Evolutionary conservation across 2,888 invertebrate species (phyloP), one percentile per base, ranked within the genome.

Genomic region (Noctuana brunneofusca): DNA sequence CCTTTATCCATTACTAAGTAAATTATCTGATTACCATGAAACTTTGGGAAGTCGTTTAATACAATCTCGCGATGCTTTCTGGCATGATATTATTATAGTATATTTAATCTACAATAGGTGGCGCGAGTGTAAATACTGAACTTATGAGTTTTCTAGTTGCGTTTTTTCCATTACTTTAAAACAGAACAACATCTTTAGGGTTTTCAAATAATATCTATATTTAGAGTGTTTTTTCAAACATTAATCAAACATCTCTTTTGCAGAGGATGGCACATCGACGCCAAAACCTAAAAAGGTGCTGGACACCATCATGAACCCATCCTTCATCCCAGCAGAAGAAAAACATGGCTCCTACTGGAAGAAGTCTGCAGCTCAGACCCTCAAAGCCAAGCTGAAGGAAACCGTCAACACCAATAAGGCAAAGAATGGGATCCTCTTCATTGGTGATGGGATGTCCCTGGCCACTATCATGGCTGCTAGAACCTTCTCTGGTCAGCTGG

Each of bases 361-460:
- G 67, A 84, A 84, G 24, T 69, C 79, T 0, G 89, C 90, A 0
- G 73, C 73, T 0, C 68, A 75, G 1, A 86, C 83, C 4, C 56
- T 90, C 0, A 81, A 81, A 49, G 68, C 77, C 0, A 89, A 90
- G 52, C 68, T 89, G 0, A 64, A 70, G 11, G 71, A 72, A 20
- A 75, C 70, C 11, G 46, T 69, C 5, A 78, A 80, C 27, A 83
- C 73, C 0, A 92, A 92, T 49, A 87, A 86, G 66, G 95, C 95
- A 0, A 95, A 94, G 79, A 96, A 96, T 78, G 93, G 95, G 0
- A 94, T 95, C 54, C 75, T 95, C 68, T 95, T 95, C 72, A 84
- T 96, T 48, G 96, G 96, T 0, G 96, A 96, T 78, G 96, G 96
- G 0, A 96, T 96, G 96, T 95, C 96, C 0, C 79, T 96, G 52